Percentiles rank a stretch among this genome's conserved stretches.
Conservation (phyloP, 2,888 invertebrate genomes). For the Drosophila cognata region DNA sequence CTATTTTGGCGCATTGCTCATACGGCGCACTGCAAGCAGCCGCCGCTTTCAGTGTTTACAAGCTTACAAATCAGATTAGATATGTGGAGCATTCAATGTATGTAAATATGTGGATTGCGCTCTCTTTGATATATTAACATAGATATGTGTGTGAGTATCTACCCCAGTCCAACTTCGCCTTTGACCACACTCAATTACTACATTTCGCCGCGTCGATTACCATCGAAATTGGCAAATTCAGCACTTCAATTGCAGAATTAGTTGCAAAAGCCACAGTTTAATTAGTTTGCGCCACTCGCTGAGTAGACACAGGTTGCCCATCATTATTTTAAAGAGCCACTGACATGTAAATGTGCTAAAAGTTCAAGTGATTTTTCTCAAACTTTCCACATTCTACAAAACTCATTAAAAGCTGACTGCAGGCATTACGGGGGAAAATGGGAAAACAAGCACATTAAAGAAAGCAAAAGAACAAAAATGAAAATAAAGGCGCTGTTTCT, state of each 20-base stretch:
- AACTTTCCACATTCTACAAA: conserved; percentile 61
- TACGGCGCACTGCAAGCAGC: conserved; percentile 49
- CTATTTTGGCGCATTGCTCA: conserved; percentile 59
- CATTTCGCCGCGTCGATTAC: conserved; percentile 63
- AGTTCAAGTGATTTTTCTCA: conserved; percentile 66
- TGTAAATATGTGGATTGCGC: conserved; percentile 6
- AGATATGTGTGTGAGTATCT: not conserved
- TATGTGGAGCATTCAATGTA: conserved; percentile 43
- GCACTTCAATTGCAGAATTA: conserved; percentile 18
- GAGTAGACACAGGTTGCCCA: conserved; percentile 69
- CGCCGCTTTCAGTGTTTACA: conserved; percentile 46
- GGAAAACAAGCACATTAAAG: not conserved
- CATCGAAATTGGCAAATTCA: conserved; percentile 55
- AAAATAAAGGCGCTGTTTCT: not conserved
- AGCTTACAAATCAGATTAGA: conserved; percentile 74
- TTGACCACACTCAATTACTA: conserved; percentile 72
- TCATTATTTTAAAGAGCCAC: conserved; percentile 55
- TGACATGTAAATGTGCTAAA: conserved; percentile 83
- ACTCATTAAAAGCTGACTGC: conserved; percentile 74
- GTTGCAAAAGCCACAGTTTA: conserved; percentile 50
- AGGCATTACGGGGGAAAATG: conserved; percentile 36
- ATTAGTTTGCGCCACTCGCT: conserved; percentile 61
- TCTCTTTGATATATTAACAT: conserved; percentile 5
- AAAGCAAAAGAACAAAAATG: not conserved
- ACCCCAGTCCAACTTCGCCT: conserved; percentile 18